Evolutionary conservation across 2,888 invertebrate genomes (phyloP).

Genomic region (Drosophila cognata): DNA sequence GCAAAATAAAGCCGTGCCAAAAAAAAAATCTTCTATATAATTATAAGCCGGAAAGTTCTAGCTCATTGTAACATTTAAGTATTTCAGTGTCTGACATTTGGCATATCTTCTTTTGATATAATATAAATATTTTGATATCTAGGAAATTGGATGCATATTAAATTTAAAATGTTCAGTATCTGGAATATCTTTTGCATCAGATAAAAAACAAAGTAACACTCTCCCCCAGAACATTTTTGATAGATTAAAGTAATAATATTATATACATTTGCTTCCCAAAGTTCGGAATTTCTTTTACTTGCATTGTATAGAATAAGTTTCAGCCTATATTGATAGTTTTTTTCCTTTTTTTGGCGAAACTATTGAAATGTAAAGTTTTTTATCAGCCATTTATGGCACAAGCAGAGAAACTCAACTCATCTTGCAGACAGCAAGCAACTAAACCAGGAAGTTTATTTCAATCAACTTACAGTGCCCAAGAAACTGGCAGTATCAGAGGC

Average conservation of each 20-base stretch:
- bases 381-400: neutral
- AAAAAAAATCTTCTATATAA: neutral
- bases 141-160: neutral
- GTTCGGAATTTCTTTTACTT: neutral
- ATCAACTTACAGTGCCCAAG: conserved; percentile 46
- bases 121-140: neutral
- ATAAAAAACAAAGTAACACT: neutral
- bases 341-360: neutral
- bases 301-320: neutral
- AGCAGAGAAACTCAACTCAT: neutral
- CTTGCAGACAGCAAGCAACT: neutral
- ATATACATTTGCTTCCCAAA: neutral
- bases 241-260: neutral
- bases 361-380: conserved; percentile 4
- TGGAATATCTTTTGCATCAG: neutral
- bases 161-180: neutral
- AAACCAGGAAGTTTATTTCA: conserved; percentile 27
- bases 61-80: neutral
- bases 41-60: neutral
- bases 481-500: conserved; percentile 41
- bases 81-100: neutral
- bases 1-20: neutral
- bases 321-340: neutral
- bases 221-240: neutral
- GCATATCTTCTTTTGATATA: neutral